Conservation (phyloP, 1,140 invertebrate genomes). For the Aleiodes sp. region DNA sequence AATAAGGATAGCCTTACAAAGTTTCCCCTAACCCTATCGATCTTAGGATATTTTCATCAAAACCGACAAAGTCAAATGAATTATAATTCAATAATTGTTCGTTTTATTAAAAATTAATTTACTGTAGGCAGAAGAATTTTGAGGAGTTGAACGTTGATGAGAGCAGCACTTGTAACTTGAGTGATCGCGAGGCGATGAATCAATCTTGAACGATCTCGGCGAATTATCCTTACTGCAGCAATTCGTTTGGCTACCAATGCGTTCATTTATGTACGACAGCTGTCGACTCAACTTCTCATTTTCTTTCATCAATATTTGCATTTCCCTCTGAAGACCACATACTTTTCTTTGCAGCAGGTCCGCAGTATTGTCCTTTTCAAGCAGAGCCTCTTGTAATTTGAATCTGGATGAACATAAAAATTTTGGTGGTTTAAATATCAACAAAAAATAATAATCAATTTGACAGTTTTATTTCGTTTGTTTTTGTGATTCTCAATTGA, state of each 20-base stretch:
- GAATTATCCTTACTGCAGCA: neutral
- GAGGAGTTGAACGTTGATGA: no score
- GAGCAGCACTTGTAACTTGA: neutral
- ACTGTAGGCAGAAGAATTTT: no score
- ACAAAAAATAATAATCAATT: neutral
- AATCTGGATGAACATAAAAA: constrained; percentile 56
- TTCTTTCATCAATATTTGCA: constrained; percentile 55
- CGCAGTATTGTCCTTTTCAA: constrained; percentile 63
- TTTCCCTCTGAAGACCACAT: constrained; percentile 62
- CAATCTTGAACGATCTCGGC: neutral
- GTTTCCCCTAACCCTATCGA: no score
- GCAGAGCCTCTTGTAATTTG: constrained; percentile 63
- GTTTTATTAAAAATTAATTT: no score
- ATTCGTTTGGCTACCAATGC: constrained; percentile 27
- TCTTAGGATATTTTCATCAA: no score
- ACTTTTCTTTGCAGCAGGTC: constrained; percentile 64
- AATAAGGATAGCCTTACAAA: no score
- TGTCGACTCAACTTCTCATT: constrained; percentile 51
- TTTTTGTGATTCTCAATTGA: neutral
- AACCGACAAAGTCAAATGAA: no score
- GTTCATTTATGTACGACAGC: constrained; percentile 43
- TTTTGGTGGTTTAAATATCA: constrained; percentile 8
- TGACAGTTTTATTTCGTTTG: neutral
- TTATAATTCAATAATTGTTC: no score
- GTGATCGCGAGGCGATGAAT: neutral